Percentiles rank a stretch among this genome's conserved stretches.
Conservation (phyloP, 2,888 invertebrate species). For the Hyppa rectilinea region DNA sequence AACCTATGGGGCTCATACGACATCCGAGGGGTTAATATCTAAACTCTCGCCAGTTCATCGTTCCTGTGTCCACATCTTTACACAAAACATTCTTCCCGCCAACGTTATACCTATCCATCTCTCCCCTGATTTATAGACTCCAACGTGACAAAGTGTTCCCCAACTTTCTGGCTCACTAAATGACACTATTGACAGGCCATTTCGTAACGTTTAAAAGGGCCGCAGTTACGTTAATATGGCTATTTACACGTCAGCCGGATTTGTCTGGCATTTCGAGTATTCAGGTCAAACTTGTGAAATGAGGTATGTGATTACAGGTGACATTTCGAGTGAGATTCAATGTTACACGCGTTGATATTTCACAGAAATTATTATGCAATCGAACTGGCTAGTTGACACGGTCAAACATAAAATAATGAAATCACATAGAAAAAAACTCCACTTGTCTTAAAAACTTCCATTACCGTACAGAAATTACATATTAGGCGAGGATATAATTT, state of each 20-base stretch:
- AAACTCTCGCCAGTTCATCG: not conserved
- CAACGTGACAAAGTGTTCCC: conserved; percentile 29
- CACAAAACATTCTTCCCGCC: conserved; percentile 21
- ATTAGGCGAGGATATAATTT: too few species aligned
- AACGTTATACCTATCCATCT: conserved; percentile 28
- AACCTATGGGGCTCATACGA: too few species aligned
- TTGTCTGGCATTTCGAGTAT: conserved; percentile 35
- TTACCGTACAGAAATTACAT: too few species aligned
- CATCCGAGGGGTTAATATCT: too few species aligned
- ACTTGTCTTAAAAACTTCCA: too few species aligned
- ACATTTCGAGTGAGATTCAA: conserved; percentile 10
- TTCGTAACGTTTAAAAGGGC: conserved; percentile 44
- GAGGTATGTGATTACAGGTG: conserved; percentile 18
- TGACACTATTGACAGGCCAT: conserved; percentile 30
- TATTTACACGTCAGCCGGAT: conserved; percentile 10
- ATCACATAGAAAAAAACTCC: too few species aligned
- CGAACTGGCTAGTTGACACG: too few species aligned
- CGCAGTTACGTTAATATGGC: not conserved
- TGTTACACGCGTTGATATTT: not conserved
- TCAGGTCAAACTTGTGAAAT: conserved; percentile 39
- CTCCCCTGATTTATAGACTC: conserved; percentile 41
- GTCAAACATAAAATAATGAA: too few species aligned
- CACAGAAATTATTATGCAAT: conserved; percentile 9
- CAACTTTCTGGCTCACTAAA: conserved; percentile 12
- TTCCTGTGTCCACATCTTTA: not conserved